Percentiles rank a stretch among this genome's conserved stretches.
These are phyloP conservation scores for Himalopsyche kuldschensis DNA, from an alignment of 2,888 invertebrate genomes.

Conservation along the genomic window DNA sequence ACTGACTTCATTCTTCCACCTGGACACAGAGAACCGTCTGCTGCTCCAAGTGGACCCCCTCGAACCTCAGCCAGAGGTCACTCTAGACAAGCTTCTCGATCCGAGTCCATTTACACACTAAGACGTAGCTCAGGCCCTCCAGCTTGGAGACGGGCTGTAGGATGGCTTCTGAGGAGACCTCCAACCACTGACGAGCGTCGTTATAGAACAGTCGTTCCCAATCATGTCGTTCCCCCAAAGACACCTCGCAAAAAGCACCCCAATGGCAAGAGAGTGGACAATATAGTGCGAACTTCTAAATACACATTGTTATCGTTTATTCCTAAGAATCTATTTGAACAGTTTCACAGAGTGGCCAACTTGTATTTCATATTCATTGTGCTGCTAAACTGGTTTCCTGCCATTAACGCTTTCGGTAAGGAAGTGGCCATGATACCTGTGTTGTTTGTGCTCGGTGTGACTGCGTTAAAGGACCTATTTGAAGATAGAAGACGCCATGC, in stretches of 20 bases:
- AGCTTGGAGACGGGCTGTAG: constrained; percentile 69
- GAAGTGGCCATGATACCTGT: constrained; percentile 95
- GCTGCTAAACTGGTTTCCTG: constrained; percentile 92
- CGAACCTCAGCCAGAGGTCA: constrained; percentile 66
- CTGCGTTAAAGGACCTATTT: constrained; percentile 92
- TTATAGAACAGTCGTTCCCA: constrained; percentile 77
- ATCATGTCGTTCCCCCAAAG: constrained; percentile 81
- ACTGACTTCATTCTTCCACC: constrained; percentile 89
- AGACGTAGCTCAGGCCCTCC: constrained; percentile 73
- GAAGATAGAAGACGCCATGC: constrained; percentile 88
- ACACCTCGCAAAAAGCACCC: constrained; percentile 80
- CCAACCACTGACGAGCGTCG: constrained; percentile 69
- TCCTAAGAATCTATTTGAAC: constrained; percentile 94
- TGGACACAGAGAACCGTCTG: constrained; percentile 73
- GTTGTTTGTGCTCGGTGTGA: constrained; percentile 90
- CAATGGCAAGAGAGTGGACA: constrained; percentile 78
- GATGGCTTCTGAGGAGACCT: constrained; percentile 63
- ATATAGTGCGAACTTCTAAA: constrained; percentile 91
- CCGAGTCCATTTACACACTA: constrained; percentile 87
- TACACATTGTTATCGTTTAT: constrained; percentile 92
- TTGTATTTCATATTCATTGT: constrained; percentile 97
- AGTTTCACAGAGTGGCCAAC: constrained; percentile 97
- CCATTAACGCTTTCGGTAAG: constrained; percentile 92
- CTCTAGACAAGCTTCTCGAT: constrained; percentile 85
- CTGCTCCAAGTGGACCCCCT: constrained; percentile 52